Base-by-base conservation (phyloP, 2,888 invertebrate genomes). In the Phortica okadai region DNA sequence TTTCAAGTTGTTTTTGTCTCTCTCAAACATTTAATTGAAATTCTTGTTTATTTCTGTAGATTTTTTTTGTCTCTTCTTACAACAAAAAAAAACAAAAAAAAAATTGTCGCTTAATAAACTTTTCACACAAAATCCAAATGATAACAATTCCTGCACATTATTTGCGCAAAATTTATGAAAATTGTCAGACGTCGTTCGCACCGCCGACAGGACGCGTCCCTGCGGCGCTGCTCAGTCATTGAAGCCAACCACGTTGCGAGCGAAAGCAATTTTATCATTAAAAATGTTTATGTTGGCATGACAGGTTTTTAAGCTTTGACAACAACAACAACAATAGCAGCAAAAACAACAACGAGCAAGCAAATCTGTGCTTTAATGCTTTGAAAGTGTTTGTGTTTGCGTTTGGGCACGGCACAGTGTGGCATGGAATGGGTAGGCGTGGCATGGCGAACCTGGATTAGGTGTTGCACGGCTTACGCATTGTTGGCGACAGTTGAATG, bases 81-180 rank as follows among this genome's bases (percentile, higher is more conserved):
- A 33, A 21, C 21, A 33, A 33, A 33, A 4, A 33, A 33, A 33
- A 33, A 33, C 0, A 33, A 33, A 5, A 2, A 33, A 33, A 33
- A 33, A 50, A 50, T 50, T 8, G 10, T 50, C 50, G 10, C 10
- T 50, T 50, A 50, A 50, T 50, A 50, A 50, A 50, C 84, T 77
- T 16, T 7, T 7, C 54, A 64, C 56, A 75, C 64, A 73, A 66
- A 70, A 50, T 64, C 42, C 54, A 77, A 80, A 76, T 45, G 70
- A 78, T 77, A 82, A 79, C 78, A 83, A 82, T 84, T 83, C 80
- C 79, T 81, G 86, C 54, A 76, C 77, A 81, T 83, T 85, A 84
- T 84, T 82, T 82, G 66, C 77, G 77, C 74, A 76, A 79, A 77
- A 77, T 82, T 78, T 81, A 82, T 84, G 84, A 69, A 78, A 80